Evolutionary conservation across 2,113 vertebrate species (phyloP), one percentile per base, ranked within the genome.

Genomic region (Andinoacara biseriatus): DNA sequence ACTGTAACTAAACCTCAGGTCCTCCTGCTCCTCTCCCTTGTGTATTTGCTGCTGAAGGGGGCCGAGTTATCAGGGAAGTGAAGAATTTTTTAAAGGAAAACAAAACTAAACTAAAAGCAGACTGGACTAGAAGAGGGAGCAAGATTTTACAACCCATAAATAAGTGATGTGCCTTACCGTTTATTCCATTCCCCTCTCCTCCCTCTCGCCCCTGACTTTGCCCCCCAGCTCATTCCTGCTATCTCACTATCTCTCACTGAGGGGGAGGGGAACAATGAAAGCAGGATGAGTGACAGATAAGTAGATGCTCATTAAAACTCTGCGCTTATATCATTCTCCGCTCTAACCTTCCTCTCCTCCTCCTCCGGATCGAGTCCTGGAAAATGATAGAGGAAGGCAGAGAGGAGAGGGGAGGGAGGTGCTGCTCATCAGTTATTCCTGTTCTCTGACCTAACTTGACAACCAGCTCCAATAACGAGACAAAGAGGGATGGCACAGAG

Each of bases 271-370:
- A 7, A 14, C 10, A 58, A 90, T 91, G 83, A 90, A 92, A 91
- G 80, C 76, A 61, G 20, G 38, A 76, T 92, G 94, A 94, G 86
- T 94, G 94, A 94, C 93, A 92, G 92, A 92, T 92, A 91, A 92
- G 89, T 92, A 86, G 92, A 94, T 90, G 83, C 90, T 94, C 93
- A 93, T 94, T 94, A 94, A 92, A 91, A 91, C 82, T 89, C 89
- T 89, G 57, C 1, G 31, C 91, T 90, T 89, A 87, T 88, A 90
- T 92, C 90, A 79, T 80, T 62, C 58, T 17, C 83, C 38, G 2
- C 86, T 81, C 72, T 62, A 76, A 65, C 65, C 80, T 74, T 86
- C 86, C 74, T 81, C 65, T 84, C 88, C 74, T 52, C 69, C 59
- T 87, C 61, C 75, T 78, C 86, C 18, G 52, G 77, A 75, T 61